Evolutionary conservation across 2,797 vertebrate genomes (phyloP).

Genomic region (Luscinia luscinia): DNA sequence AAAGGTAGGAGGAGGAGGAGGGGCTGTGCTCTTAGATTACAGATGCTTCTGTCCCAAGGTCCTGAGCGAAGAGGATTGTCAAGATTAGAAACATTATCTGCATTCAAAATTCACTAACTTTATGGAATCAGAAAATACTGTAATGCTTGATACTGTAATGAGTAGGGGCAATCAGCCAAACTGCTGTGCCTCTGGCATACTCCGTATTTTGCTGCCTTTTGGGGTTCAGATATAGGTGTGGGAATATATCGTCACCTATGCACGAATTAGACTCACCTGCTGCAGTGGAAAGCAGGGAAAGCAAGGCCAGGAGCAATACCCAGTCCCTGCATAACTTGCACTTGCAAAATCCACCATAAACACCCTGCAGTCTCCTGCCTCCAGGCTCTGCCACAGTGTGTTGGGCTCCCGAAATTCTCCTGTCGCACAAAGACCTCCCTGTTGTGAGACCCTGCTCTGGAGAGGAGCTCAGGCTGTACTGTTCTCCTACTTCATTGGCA

Average conservation of each 20-base stretch:
- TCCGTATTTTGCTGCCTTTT: neutral
- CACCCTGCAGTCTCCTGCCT: neutral
- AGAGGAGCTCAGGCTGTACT: neutral
- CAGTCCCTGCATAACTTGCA: neutral
- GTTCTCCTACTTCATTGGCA: neutral
- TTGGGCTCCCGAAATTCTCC: neutral
- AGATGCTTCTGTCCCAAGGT: neutral
- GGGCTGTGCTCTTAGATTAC: constrained; percentile 40
- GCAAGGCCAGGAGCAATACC: neutral
- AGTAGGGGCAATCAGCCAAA: constrained; percentile 6
- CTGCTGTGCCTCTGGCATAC: neutral
- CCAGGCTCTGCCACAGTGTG: neutral
- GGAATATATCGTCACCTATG: neutral
- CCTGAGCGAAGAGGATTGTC: constrained; percentile 54
- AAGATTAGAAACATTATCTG: constrained; percentile 48
- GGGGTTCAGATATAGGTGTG: neutral
- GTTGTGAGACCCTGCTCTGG: no score
- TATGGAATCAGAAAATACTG: constrained; percentile 45
- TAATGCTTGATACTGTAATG: constrained; percentile 60
- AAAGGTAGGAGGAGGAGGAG: neutral
- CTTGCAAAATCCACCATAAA: neutral
- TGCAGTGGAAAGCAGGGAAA: neutral
- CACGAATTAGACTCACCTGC: neutral
- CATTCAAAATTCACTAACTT: constrained; percentile 39
- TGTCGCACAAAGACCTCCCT: neutral